Conservation (phyloP, 1,140 invertebrate species). For the Aphelinus atriplicis region DNA sequence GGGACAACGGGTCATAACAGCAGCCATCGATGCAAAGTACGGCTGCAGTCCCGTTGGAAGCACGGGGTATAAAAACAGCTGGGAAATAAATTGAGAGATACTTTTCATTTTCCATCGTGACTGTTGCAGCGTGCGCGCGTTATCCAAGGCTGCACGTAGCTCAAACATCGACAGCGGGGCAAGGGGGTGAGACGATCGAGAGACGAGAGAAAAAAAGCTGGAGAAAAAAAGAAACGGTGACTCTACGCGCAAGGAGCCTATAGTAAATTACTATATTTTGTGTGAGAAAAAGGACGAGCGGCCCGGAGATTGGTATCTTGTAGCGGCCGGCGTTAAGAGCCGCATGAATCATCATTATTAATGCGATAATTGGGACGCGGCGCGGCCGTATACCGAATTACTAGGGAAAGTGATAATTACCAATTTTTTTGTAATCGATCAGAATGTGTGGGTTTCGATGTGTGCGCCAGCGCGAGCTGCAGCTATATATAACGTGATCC, state of each 20-base stretch:
- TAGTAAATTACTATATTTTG: slow-evolving; percentile 38
- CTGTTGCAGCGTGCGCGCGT: slow-evolving; percentile 13
- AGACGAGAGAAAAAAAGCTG: too few species aligned
- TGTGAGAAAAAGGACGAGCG: slow-evolving; percentile 25
- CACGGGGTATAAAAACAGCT: too few species aligned
- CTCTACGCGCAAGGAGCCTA: slow-evolving; percentile 18
- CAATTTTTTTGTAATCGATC: slow-evolving; percentile 41
- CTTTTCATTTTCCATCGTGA: slow-evolving; percentile 6
- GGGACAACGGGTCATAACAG: too few species aligned
- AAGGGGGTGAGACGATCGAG: neutral
- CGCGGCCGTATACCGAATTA: slow-evolving; percentile 30
- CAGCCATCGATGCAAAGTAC: too few species aligned
- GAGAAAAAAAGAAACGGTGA: too few species aligned
- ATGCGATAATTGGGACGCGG: slow-evolving; percentile 39
- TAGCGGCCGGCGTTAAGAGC: slow-evolving; percentile 35
- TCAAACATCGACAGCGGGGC: slow-evolving; percentile 21
- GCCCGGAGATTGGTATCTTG: slow-evolving; percentile 36
- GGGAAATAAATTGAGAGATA: neutral
- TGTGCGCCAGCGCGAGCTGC: neutral
- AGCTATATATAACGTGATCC: neutral
- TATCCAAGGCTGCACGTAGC: slow-evolving; percentile 17
- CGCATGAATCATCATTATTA: slow-evolving; percentile 41
- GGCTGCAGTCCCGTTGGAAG: too few species aligned
- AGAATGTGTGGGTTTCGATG: slow-evolving; percentile 23
- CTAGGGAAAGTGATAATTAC: slow-evolving; percentile 40